Percentiles rank a stretch among this genome's conserved stretches.
Conservation (phyloP, 2,888 invertebrate species). For the Agapostemon virescens region DNA sequence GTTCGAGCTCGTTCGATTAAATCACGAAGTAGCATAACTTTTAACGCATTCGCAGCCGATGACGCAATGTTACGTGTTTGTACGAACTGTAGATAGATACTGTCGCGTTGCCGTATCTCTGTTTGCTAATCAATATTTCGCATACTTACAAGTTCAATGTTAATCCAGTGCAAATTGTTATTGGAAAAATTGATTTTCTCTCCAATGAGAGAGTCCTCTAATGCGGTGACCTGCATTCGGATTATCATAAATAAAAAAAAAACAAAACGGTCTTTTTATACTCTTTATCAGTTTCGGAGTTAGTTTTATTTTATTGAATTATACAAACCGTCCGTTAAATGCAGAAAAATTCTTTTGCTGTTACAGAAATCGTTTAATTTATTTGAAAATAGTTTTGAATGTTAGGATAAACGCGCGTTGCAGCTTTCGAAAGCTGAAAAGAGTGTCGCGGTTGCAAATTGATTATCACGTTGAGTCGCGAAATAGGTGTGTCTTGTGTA, state of each 20-base stretch:
- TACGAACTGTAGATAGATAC: not conserved
- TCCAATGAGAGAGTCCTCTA: not conserved
- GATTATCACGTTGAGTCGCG: not conserved
- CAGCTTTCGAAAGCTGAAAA: not conserved
- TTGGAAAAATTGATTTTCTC: not conserved
- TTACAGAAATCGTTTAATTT: not conserved
- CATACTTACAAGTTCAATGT: not conserved
- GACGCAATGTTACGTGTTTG: not conserved
- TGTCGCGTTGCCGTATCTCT: not conserved
- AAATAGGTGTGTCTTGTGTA: not conserved
- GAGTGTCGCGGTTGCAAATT: not conserved
- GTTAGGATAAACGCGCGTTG: not conserved
- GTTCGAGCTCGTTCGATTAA: no score
- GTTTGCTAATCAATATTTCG: not conserved
- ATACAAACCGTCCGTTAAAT: not conserved
- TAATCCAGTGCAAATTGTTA: not conserved
- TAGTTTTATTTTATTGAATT: not conserved
- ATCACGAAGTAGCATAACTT: not conserved
- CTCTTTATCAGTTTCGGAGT: not conserved
- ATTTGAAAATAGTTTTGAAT: not conserved
- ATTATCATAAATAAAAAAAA: not conserved
- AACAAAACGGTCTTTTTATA: not conserved
- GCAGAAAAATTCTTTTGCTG: not conserved
- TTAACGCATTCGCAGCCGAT: not conserved
- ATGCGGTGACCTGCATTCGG: not conserved